Evolutionary conservation across 2,888 invertebrate species (phyloP), one percentile per base, ranked within the genome.

Genomic region (Pristionchus maxplancki): DNA sequence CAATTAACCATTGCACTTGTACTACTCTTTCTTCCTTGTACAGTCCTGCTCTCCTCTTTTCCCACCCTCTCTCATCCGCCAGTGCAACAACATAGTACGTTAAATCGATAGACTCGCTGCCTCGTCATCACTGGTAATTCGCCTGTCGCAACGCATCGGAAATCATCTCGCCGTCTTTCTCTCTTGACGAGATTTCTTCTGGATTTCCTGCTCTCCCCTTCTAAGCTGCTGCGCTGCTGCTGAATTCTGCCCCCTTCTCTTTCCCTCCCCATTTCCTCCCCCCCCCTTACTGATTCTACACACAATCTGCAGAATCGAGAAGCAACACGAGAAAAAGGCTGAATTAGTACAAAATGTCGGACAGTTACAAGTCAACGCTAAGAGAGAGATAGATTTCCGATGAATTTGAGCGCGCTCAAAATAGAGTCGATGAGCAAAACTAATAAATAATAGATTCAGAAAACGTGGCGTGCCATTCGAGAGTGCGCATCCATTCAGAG

Each of bases 101-200:
- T 20, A 71, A 31, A 37, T 31, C 34, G 71, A 71, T 31, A 71
- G 71, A 17, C 37, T 8, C 31, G 13, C 2, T 71, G 71, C 71
- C 28, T 37, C 71, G 71, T 71, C 71, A 71, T 71, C 64, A 20
- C 31, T 71, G 71, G 71, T 71, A 71, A 71, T 71, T 71, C 71
- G 64, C 64, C 31, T 78, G 78, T 78, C 78, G n/a, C n/a, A 17
- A 34, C 78, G 44, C 40, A 48, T 78, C 78, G 78, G 78, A 78
- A 78, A 48, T 48, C 78, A 40, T 78, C 78, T 58, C 58, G 24
- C 24, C 17, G 24, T 24, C 31, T 20, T 20, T 20, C 37, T 71
- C 71, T 71, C 24, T 34, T 78, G 78, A 78, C 78, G 78, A 78
- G 78, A 78, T 78, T 78, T 78, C 78, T 6, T 58, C 44, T 74